Conservation (phyloP, 2,113 vertebrate genomes). For the Heterotilapia buettikoferi region DNA sequence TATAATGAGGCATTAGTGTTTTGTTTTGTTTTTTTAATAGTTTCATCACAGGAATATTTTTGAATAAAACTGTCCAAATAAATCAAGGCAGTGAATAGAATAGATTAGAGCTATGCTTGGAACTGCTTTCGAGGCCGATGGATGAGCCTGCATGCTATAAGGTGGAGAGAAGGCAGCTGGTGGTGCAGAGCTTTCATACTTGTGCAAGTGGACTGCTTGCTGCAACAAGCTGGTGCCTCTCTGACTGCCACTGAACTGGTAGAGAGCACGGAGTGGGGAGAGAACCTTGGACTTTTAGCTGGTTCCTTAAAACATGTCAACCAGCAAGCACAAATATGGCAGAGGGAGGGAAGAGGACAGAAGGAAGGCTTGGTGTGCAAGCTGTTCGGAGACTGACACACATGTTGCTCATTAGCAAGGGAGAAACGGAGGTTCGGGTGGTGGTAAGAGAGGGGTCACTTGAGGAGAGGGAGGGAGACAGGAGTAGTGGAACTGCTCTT, state of each 20-base stretch:
- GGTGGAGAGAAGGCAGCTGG: conserved; percentile 15
- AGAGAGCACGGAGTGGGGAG: neutral
- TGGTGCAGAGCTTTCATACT: conserved; percentile 38
- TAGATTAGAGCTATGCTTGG: neutral
- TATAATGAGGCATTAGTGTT: neutral
- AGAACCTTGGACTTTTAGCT: neutral
- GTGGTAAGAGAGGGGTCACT: neutral
- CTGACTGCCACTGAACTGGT: neutral
- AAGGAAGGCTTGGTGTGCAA: conserved; percentile 17
- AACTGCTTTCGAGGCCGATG: neutral
- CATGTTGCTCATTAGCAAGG: conserved; percentile 42
- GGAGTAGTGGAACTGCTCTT: conserved; percentile 15
- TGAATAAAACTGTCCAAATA: neutral
- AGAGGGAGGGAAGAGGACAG: conserved; percentile 12
- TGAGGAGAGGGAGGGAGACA: neutral
- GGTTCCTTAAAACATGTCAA: neutral
- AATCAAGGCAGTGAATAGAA: neutral
- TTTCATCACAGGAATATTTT: neutral
- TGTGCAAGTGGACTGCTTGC: conserved; percentile 6
- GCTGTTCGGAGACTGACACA: conserved; percentile 36
- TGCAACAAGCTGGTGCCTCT: conserved; percentile 42
- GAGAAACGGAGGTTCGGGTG: neutral
- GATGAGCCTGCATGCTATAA: neutral
- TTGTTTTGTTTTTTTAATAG: neutral
- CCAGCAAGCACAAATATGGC: neutral